Base-by-base conservation (phyloP, 2,888 invertebrate genomes). In the Halictus quadricinctus region DNA sequence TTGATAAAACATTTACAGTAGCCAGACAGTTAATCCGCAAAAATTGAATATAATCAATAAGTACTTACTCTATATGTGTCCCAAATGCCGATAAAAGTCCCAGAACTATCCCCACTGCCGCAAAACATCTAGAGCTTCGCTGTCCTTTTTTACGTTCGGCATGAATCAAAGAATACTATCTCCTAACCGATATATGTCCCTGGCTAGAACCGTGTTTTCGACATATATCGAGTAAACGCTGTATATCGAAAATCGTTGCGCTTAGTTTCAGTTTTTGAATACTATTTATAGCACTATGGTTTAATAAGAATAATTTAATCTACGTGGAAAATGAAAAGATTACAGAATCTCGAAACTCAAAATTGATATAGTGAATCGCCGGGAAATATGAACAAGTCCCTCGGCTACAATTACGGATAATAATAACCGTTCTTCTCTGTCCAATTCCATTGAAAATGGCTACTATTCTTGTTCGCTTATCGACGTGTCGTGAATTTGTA, bases 401-500 rank as follows among this genome's bases (percentile, higher is more conserved):
- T 2, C 7, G 13, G 13, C 8, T 36, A 41, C 41, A n/a, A 25
- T 75, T 64, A 46, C 8, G 46, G 36, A 1, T 18, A 29, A 64
- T 48, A 15, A 48, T 29, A 12, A 46, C 25, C 10, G 13, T 25
- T 6, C n/a, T 8, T 18, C n/a, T 3, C 7, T 41, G 18, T 50
- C 12, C 7, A 4, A 18, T 48, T 29, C 15, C 25, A 10, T 50
- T 50, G 21, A 10, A 0, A 15, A 15, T 8, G 18, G 21, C 3
- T 36, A 4, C 25, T 46, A 3, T 36, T 73, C 54, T 43, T 18
- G 50, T n/a, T 18, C 41, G 4, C 15, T 81, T 10, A 81, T 73
- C 77, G 72, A 66, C n/a, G 50, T 18, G 13, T 6, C 43, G 64
- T 21, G 75, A 72, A 70, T 78, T 72, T 48, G 15, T n/a, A 54